A percentile compares a stretch with the other conserved stretches of the same genome.
These are phyloP conservation scores for Rhamphomyia laevipes DNA, from an alignment of 2,888 invertebrate species.

Conservation along the genomic window DNA sequence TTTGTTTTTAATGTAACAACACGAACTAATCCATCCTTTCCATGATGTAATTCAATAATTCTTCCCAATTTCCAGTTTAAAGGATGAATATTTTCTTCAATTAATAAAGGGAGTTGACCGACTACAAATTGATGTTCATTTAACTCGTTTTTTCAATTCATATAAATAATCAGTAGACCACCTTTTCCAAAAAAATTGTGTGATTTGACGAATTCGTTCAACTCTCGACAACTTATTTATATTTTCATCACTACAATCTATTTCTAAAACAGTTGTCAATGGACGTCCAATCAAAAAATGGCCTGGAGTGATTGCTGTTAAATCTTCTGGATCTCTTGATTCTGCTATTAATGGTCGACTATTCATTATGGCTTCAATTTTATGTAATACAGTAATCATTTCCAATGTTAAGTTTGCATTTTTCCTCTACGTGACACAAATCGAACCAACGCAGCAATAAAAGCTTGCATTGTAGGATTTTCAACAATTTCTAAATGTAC, in stretches of 20 bases:
- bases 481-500: neutral
- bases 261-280: neutral
- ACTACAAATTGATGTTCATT: neutral
- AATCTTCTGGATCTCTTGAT: too few relatives aligned
- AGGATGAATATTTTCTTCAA: too few relatives aligned
- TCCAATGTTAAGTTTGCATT: neutral
- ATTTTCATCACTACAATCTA: neutral
- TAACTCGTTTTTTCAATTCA: neutral
- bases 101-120: neutral
- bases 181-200: too few relatives aligned
- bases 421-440: neutral
- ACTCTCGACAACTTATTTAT: neutral
- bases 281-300: too few relatives aligned
- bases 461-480: neutral
- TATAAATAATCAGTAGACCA: neutral
- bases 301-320: too few relatives aligned
- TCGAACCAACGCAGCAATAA: neutral
- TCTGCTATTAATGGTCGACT: too few relatives aligned
- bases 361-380: too few relatives aligned
- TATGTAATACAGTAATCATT: neutral
- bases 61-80: too few relatives aligned
- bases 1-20: too few relatives aligned
- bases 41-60: too few relatives aligned
- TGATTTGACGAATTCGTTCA: neutral
- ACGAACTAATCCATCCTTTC: too few relatives aligned